These are phyloP conservation scores for Dermatemys mawii DNA, from an alignment of 2,113 vertebrate species.

Conservation along the genomic window DNA sequence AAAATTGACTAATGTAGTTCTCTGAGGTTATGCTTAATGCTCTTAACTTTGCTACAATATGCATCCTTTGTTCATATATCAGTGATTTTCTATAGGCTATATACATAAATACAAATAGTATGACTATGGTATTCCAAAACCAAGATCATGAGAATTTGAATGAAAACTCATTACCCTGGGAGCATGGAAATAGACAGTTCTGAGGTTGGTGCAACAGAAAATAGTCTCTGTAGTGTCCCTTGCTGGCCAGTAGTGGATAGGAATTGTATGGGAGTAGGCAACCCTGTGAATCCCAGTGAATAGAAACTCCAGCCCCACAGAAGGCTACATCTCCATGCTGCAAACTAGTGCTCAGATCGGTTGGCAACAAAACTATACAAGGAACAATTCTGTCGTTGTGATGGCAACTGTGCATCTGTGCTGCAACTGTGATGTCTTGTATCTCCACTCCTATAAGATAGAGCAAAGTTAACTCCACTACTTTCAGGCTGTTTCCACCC, in stretches of 20 bases:
- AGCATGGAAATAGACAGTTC: neutral
- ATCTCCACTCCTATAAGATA: neutral
- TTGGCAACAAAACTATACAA: neutral
- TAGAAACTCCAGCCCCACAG: neutral
- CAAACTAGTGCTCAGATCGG: neutral
- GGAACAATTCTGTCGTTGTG: neutral
- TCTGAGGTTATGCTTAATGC: neutral
- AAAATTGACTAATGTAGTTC: neutral
- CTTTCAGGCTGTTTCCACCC: neutral
- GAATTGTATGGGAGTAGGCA: rapidly evolving
- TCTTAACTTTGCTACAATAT: neutral
- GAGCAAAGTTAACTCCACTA: no score
- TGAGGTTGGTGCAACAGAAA: neutral
- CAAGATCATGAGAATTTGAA: neutral
- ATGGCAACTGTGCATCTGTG: no score
- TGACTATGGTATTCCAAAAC: neutral
- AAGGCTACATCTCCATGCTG: neutral
- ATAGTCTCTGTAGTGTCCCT: rapidly evolving
- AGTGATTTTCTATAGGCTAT: neutral
- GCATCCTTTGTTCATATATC: neutral
- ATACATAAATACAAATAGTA: neutral
- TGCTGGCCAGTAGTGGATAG: neutral
- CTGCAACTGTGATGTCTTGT: neutral
- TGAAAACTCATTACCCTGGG: neutral
- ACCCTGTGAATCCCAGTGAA: neutral